Conservation (phyloP, 2,888 invertebrate species). For the Dione vanillae region DNA sequence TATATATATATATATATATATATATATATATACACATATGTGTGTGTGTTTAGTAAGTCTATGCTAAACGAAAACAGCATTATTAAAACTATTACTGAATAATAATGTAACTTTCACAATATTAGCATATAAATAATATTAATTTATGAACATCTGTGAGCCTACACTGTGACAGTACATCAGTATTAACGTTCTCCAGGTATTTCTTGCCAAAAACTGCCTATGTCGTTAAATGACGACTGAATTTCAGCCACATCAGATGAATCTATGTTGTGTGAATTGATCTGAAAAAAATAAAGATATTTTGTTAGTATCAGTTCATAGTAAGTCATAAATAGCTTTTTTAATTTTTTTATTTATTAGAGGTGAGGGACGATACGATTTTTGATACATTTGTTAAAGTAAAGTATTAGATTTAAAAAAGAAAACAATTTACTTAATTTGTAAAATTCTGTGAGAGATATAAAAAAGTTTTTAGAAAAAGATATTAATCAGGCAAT, state of each 20-base stretch:
- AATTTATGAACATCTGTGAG: background rate
- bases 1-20: too few relatives aligned
- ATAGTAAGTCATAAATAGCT: too few relatives aligned
- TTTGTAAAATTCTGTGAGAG: too few relatives aligned
- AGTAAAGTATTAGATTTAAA: too few relatives aligned
- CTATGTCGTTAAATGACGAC: conserved; percentile 68
- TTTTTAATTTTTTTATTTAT: too few relatives aligned
- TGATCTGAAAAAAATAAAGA: conserved; percentile 47
- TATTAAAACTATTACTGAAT: background rate
- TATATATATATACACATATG: too few relatives aligned
- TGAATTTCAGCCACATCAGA: conserved; percentile 66
- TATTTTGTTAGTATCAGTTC: background rate
- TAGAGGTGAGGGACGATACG: too few relatives aligned
- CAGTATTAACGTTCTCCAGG: conserved; percentile 32
- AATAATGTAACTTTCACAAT: background rate
- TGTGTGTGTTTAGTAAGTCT: too few relatives aligned
- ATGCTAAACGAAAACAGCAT: background rate
- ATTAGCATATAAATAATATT: background rate
- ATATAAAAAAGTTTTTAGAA: too few relatives aligned
- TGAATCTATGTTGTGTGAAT: conserved; percentile 41
- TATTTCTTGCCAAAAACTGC: conserved; percentile 62
- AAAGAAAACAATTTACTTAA: too few relatives aligned
- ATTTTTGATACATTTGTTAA: too few relatives aligned
- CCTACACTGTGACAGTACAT: background rate
- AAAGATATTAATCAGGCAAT: too few relatives aligned